A percentile compares a stretch with the other conserved stretches of the same genome.
phyloP scores from a whole-genome alignment of 1,140 invertebrate species.

The Drosophila trapezifrons region DNA sequence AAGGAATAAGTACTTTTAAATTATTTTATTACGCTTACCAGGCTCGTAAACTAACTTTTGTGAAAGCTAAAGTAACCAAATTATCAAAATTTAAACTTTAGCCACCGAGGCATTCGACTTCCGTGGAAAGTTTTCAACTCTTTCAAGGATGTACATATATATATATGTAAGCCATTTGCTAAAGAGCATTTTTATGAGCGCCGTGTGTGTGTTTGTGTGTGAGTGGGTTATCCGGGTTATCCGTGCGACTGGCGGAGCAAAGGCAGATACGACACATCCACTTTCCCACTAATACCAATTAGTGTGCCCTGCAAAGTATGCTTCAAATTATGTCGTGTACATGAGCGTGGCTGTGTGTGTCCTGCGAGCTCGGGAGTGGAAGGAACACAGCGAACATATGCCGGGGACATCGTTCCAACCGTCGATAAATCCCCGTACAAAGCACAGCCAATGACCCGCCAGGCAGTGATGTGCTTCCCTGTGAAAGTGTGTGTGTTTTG shows the following conservation, averaged over 20 bases:
- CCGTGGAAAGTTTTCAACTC: conserved; percentile 25
- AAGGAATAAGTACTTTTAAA: conserved; percentile 9
- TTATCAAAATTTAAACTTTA: conserved; percentile 32
- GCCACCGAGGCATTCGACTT: conserved; percentile 22
- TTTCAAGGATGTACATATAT: background rate
- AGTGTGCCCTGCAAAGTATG: conserved; percentile 70
- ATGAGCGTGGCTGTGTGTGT: conserved; percentile 31
- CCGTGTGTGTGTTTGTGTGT: conserved; percentile 21
- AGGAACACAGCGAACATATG: conserved; percentile 56
- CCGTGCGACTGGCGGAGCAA: conserved; percentile 4
- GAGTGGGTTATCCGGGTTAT: conserved; percentile 50
- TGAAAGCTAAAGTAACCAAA: conserved; percentile 20
- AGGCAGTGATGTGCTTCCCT: conserved; percentile 8
- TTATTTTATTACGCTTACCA: conserved; percentile 8
- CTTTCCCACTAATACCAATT: conserved; percentile 75
- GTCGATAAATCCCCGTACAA: conserved; percentile 44
- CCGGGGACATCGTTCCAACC: conserved; percentile 33
- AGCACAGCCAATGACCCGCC: conserved; percentile 38
- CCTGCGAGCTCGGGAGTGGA: conserved; percentile 17
- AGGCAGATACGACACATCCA: conserved; percentile 68
- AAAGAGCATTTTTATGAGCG: conserved; percentile 52
- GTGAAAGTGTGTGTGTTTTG: conserved; percentile 20
- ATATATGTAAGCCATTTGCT: conserved; percentile 33
- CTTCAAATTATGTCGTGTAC: conserved; percentile 68
- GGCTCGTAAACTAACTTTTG: conserved; percentile 5